Percentiles rank a stretch among this genome's conserved stretches.
Evolutionary conservation across 2,113 vertebrate species (phyloP).

Genomic region (Symphodus melops): DNA sequence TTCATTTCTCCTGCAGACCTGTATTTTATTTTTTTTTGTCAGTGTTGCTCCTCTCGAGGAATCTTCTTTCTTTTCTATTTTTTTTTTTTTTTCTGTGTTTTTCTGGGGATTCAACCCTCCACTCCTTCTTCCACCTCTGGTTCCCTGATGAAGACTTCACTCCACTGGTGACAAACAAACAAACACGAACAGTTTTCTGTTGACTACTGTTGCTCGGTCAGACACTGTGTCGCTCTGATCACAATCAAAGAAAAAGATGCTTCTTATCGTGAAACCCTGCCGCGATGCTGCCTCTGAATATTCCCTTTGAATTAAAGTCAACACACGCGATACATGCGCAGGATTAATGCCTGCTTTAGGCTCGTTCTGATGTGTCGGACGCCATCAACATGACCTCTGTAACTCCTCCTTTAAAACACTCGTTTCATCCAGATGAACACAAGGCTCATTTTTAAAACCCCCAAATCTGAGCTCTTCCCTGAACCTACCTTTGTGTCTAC

Average conservation of each 20-base stretch:
- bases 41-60: not conserved
- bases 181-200: slow-evolving; percentile 57
- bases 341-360: no score
- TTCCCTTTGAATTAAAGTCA: no score
- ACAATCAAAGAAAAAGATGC: slow-evolving; percentile 12
- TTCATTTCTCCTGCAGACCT: slow-evolving; percentile 25
- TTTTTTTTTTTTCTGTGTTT: not conserved
- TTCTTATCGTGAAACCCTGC: not conserved
- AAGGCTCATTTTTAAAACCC: no score
- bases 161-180: slow-evolving; percentile 61
- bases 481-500: no score
- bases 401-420: no score
- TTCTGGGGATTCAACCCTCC: slow-evolving; percentile 31
- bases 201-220: slow-evolving; percentile 83
- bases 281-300: slow-evolving; percentile 28
- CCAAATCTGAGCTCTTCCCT: no score
- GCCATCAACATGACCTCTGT: no score
- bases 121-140: slow-evolving; percentile 47
- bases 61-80: no score
- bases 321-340: no score
- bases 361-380: no score
- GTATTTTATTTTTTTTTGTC: not conserved
- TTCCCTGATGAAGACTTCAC: slow-evolving; percentile 57
- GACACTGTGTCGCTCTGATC: slow-evolving; percentile 78
- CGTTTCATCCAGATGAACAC: no score